These are phyloP conservation scores for Odocoileus virginianus DNA, from an alignment of 2,113 vertebrate genomes.

Conservation along the genomic window DNA sequence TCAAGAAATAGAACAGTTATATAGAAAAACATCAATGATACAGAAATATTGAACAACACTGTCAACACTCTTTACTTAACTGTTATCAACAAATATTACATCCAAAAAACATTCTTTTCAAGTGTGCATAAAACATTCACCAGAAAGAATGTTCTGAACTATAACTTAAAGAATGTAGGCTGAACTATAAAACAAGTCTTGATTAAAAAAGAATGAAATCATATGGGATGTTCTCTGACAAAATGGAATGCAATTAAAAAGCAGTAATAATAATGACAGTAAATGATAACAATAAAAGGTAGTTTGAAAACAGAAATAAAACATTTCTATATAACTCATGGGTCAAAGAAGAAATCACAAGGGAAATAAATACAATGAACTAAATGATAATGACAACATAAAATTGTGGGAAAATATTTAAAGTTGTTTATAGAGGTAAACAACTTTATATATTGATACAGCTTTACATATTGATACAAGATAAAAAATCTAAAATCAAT, in stretches of 20 bases:
- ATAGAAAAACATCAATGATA: neutral
- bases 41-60: neutral
- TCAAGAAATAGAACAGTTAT: neutral
- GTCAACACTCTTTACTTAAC: neutral
- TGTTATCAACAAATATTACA: neutral
- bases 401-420: neutral
- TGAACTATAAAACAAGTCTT: neutral
- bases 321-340: neutral
- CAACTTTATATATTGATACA: neutral
- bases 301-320: neutral
- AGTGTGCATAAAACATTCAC: neutral
- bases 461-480: neutral
- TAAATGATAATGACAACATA: neutral
- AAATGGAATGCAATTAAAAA: neutral
- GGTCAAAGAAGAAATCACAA: neutral
- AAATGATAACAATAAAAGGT: neutral
- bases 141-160: neutral
- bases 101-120: neutral
- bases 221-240: neutral
- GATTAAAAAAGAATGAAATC: neutral
- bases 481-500: neutral
- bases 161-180: neutral
- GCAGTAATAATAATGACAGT: neutral
- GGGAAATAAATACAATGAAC: neutral
- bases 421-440: neutral